These are phyloP conservation scores for Panagrolaimus sp. DNA, from an alignment of 1,140 invertebrate genomes.

Conservation along the genomic window DNA sequence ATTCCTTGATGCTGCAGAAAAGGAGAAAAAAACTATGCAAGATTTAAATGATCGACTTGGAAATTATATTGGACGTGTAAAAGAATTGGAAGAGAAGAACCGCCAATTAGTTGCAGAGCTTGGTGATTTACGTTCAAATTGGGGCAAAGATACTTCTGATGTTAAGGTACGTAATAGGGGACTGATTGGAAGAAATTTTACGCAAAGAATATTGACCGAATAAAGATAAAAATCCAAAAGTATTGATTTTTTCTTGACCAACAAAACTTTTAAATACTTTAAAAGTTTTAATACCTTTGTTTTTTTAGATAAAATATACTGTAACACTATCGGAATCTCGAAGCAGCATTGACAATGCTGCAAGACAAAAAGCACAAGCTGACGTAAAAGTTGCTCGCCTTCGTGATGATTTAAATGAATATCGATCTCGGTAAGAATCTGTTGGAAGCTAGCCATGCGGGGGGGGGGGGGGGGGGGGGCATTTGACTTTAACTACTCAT, in stretches of 20 bases:
- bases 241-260: too few relatives aligned
- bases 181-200: too few relatives aligned
- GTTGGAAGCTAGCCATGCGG: too few relatives aligned
- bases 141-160: constrained; percentile 57
- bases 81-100: constrained; percentile 57
- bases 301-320: constrained; percentile 53
- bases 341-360: constrained; percentile 55
- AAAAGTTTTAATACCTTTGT: background rate
- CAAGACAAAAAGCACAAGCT: constrained; percentile 56
- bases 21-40: constrained; percentile 57
- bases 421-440: constrained; percentile 45
- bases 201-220: too few relatives aligned
- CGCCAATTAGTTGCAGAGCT: constrained; percentile 54
- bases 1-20: constrained; percentile 56
- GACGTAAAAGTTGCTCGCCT: constrained; percentile 55
- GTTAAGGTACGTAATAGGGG: too few relatives aligned
- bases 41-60: constrained; percentile 56
- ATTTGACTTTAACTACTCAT: too few relatives aligned
- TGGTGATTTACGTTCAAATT: constrained; percentile 52
- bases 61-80: constrained; percentile 58
- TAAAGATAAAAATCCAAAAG: too few relatives aligned
- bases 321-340: constrained; percentile 50
- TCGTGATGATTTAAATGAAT: constrained; percentile 52
- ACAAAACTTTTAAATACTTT: too few relatives aligned
- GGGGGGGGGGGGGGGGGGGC: too few relatives aligned